Percentiles rank a stretch among this genome's conserved stretches.
phyloP scores from a whole-genome alignment of 2,888 invertebrate genomes.

The Uropetala carovei region DNA sequence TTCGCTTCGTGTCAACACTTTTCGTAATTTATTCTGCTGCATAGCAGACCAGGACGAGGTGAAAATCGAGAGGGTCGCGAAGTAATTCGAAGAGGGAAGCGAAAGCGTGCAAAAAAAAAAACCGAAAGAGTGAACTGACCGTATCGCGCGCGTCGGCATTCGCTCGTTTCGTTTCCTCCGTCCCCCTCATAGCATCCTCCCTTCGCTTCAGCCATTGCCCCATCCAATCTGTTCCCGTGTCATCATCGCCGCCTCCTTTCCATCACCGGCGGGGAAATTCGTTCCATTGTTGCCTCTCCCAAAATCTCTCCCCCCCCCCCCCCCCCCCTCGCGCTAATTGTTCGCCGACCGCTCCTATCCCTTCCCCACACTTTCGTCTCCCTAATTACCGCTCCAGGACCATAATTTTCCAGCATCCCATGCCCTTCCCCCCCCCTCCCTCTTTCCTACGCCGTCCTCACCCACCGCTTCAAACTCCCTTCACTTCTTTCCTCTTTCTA shows the following conservation, averaged over 20 bases:
- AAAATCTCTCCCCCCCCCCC: background rate
- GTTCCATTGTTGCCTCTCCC: background rate
- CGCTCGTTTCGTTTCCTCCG: background rate
- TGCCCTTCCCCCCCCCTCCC: background rate
- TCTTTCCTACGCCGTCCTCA: background rate
- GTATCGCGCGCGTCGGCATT: background rate
- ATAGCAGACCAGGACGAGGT: too few relatives aligned
- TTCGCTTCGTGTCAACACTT: too few relatives aligned
- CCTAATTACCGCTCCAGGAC: background rate
- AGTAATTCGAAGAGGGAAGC: too few relatives aligned
- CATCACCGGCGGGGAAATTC: background rate
- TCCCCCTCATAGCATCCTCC: background rate
- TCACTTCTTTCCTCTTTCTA: background rate
- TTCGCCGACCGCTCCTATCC: background rate
- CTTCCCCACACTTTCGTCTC: background rate
- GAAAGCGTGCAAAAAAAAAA: too few relatives aligned
- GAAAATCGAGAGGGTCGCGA: too few relatives aligned
- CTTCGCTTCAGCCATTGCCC: background rate
- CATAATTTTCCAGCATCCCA: background rate
- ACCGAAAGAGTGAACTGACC: background rate
- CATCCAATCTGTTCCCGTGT: background rate
- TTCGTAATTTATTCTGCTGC: too few relatives aligned
- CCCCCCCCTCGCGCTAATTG: background rate
- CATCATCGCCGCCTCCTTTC: conserved; percentile 11
- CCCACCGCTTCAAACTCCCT: background rate